Base-by-base conservation (phyloP, 2,113 vertebrate species). In the Piprites chloris region DNA sequence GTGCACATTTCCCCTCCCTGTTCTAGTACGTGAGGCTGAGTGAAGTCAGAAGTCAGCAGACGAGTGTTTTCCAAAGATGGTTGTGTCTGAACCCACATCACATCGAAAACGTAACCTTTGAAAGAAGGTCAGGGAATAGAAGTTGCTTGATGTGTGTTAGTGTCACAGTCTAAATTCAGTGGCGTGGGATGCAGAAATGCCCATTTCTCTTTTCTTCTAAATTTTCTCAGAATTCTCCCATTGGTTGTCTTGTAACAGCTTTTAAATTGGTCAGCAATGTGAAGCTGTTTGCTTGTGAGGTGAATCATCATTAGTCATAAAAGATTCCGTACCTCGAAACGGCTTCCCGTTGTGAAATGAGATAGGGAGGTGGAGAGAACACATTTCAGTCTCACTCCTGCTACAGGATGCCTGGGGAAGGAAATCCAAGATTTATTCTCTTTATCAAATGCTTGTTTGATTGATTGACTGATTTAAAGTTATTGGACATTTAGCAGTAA, bases 271-370 rank as follows among this genome's bases (percentile, higher is more conserved):
- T 87, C 94, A 85, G 76, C 80, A 52, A 0, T 9, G 26, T 87
- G 94, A 91, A 72, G 84, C 91, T 68, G 49, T 73, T 92, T 81
- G 87, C 94, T 65, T 65, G 62, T 52, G 73, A 85, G 62, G 62
- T 95, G 93, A 97, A 82, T 96, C 94, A 97, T 82, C 66, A 9
- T 92, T 94, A 96, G 91, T 96, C 95, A 95, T 37, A 24, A 55
- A 91, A 87, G 74, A 58, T 82, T 61, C 69, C 87, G 75, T 75
- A 68, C 91, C 89, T 92, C 9, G 0, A 50, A 88, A 49, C 0
- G 14, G 78, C 76, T 96, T 96, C 91, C 95, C 3, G 0, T 86
- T 92, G 50, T 69, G 76, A 96, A 80, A 76, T 26, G 47, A 53
- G 85, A 78, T n/a, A 81, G 76, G 37, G 28, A 24, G 80, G 73